These are phyloP conservation scores for Eclectus roratus DNA, from an alignment of 2,113 vertebrate species.

Conservation along the genomic window DNA sequence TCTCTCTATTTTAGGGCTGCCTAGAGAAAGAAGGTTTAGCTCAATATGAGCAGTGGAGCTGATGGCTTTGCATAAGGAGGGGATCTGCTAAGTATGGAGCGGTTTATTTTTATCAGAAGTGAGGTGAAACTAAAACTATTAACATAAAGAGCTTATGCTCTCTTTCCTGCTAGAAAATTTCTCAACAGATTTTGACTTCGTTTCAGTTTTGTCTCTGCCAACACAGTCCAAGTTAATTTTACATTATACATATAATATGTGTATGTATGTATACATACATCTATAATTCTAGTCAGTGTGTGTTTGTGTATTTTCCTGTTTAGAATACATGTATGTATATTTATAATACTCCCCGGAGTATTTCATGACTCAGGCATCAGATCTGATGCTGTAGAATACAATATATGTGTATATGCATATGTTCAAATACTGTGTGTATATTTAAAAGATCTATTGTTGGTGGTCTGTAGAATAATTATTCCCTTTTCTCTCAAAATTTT, in stretches of 20 bases:
- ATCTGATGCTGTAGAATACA: constrained; percentile 76
- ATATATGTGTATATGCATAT: constrained; percentile 73
- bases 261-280: constrained; percentile 57
- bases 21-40: constrained; percentile 24
- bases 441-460: constrained; percentile 72
- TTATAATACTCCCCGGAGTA: constrained; percentile 71
- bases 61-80: constrained; percentile 16
- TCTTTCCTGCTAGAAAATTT: constrained; percentile 42
- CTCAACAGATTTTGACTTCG: constrained; percentile 29
- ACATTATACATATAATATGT: not conserved
- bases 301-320: constrained; percentile 68
- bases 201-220: constrained; percentile 54
- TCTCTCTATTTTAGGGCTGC: constrained; percentile 29
- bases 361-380: constrained; percentile 78
- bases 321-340: constrained; percentile 72
- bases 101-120: constrained; percentile 47
- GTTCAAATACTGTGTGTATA: constrained; percentile 73
- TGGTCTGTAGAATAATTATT: constrained; percentile 73
- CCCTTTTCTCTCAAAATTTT: constrained; percentile 51
- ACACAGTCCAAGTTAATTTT: constrained; percentile 41
- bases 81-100: constrained; percentile 37
- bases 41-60: not conserved
- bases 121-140: constrained; percentile 37
- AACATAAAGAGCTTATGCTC: constrained; percentile 26
- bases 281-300: constrained; percentile 50